Evolutionary conservation across 2,113 vertebrate species (phyloP), one percentile per base, ranked within the genome.

Genomic region (Platycercus adscitus): DNA sequence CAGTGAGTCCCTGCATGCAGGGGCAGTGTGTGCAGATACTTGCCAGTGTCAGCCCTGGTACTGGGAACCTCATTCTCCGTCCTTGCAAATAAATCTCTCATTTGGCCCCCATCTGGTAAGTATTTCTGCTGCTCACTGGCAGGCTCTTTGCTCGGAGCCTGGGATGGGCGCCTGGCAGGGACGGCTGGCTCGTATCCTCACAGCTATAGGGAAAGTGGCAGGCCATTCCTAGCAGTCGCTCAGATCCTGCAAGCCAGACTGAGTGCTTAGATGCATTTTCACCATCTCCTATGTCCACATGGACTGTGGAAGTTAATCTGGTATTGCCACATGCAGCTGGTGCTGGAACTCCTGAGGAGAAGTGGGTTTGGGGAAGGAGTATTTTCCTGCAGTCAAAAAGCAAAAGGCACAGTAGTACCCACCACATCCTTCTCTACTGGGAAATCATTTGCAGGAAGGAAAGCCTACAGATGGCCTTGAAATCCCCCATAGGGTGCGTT

Each of bases 1-100:
- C 86, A 43, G 41, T 0, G 0, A 0, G 0, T 69, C 63, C 88
- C 76, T 1, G 1, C 0, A 0, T 11, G 31, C 2, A n/a, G 63
- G 66, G 19, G 64, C 2, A 5, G 46, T 9, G n/a, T n/a, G 37
- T 84, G 64, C 33, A 44, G 68, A 75, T 3, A 29, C 21, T 5
- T 31, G 81, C 29, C 35, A 46, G 50, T 63, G 64, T 39, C 66
- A 82, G 78, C 63, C 81, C 66, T 1, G 0, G 29, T 44, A 18
- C 13, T 23, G 1, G 12, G 56, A 0, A 5, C 63, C 46, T 79
- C 2, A 0, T 13, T 21, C n/a, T 80, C 44, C 41, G 49, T 70
- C 66, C 77, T 52, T 73, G 70, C 70, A 82, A 65, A 75, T 61
- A 53, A 82, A 89, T 93, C 84, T 82, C 50, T 53, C 2, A 0